Evolutionary conservation across 2,797 vertebrate genomes (phyloP), one percentile per base, ranked within the genome.

Genomic region (Myoxocephalus aenaeus): DNA sequence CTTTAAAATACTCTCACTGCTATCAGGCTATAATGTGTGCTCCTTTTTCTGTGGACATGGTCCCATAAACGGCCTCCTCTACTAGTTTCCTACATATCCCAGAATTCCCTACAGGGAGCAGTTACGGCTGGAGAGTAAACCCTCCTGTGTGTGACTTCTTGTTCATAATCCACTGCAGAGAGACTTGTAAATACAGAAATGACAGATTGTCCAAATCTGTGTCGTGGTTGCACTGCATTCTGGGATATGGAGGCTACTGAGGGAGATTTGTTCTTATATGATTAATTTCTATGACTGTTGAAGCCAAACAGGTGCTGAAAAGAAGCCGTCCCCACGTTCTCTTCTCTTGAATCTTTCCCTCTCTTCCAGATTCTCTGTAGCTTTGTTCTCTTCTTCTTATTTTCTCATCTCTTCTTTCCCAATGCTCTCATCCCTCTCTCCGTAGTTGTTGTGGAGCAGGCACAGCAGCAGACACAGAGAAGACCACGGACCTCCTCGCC

Each of bases 391-490:
- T 38, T 38, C 1, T 12, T 36, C 18, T 2, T 17, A n/a, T 46
- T n/a, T 20, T 10, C 3, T 34, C 2, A 14, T 13, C 5, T 10
- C 3, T 36, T 17, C 13, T 3, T 18, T 58, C 4, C 9, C 8
- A 14, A 12, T 12, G 0, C 9, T 20, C 6, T 32, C 1, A 3
- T 29, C 4, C 40, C 22, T 63, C 11, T 75, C 13, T 18, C 22
- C 6, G 1, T 6, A 96, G 95, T 29, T 95, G 95, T 15, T 95
- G 95, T 83, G 95, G 95, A 53, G 95, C 95, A 0, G 95, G 95
- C 0, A 96, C 95, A 0, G 95, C 95, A 0, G 95, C 95, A n/a
- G 95, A 96, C 8, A 95, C 95, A 25, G 73, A 93, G 15, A 95
- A 95, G 80, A 95, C 93, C 61, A 96, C 95, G 0, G 93, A 95